Percentiles rank a stretch among this genome's conserved stretches.
phyloP scores from a whole-genome alignment of 2,888 invertebrate genomes.

The Phyto melanocephala region DNA sequence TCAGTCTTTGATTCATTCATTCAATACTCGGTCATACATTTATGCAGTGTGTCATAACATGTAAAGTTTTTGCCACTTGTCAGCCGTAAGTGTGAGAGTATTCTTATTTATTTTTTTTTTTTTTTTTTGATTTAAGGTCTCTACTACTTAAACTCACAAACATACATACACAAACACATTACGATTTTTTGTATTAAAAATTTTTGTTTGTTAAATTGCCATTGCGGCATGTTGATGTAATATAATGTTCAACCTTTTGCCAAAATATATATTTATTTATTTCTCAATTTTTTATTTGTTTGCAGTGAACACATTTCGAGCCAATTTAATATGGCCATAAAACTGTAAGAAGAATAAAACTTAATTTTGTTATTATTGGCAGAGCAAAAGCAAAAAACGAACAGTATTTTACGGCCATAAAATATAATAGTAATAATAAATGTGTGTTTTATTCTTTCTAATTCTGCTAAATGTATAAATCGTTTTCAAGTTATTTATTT shows the following conservation, averaged over 20 bases:
- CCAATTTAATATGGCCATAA: slow-evolving; percentile 15
- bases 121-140: slow-evolving; percentile 27
- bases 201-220: slow-evolving; percentile 36
- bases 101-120: no score
- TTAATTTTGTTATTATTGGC: slow-evolving; percentile 55
- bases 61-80: slow-evolving; percentile 46
- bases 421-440: background rate
- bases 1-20: slow-evolving; percentile 39
- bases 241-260: slow-evolving; percentile 55
- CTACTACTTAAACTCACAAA: no score
- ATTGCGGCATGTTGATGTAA: slow-evolving; percentile 52
- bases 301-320: background rate
- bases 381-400: slow-evolving; percentile 3
- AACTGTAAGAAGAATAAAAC: slow-evolving; percentile 22
- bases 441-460: background rate
- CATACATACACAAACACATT: background rate
- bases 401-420: slow-evolving; percentile 11
- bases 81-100: slow-evolving; percentile 10
- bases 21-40: slow-evolving; percentile 13
- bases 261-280: slow-evolving; percentile 34
- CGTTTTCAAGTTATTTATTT: slow-evolving; percentile 26
- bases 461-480: slow-evolving; percentile 11
- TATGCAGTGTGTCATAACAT: slow-evolving; percentile 37
- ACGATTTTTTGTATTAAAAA: background rate
- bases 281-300: background rate